Percentiles rank a stretch among this genome's conserved stretches.
Evolutionary conservation across 2,888 invertebrate species (phyloP).

Genomic region (Epistrophe eligans): DNA sequence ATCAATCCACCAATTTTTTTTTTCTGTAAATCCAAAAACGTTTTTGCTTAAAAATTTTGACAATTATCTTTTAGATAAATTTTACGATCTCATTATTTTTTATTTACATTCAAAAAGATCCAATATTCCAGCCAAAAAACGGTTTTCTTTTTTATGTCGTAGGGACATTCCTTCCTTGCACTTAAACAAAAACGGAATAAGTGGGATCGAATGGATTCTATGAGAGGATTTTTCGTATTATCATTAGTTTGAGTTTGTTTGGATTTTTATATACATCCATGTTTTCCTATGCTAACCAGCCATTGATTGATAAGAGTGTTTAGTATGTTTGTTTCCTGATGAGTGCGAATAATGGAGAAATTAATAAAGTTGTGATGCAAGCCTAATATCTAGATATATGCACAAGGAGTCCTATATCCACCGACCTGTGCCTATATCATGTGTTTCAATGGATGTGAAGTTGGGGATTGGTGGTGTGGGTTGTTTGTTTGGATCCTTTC

Average conservation of each 20-base stretch:
- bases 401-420: neutral
- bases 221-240: neutral
- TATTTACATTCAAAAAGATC: too few relatives aligned
- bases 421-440: neutral
- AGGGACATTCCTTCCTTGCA: too few relatives aligned
- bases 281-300: neutral
- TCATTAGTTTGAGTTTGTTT: neutral
- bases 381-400: neutral
- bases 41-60: too few relatives aligned
- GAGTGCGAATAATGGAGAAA: slow-evolving; percentile 10
- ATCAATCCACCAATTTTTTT: too few relatives aligned
- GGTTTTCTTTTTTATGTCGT: too few relatives aligned
- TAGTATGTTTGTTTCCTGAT: neutral
- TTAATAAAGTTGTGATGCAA: slow-evolving; percentile 13
- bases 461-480: neutral
- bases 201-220: too few relatives aligned
- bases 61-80: too few relatives aligned
- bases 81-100: too few relatives aligned
- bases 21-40: too few relatives aligned
- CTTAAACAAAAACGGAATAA: too few relatives aligned
- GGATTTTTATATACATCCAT: neutral
- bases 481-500: slow-evolving; percentile 21
- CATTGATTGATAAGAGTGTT: neutral
- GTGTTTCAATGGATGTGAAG: too few relatives aligned
- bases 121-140: too few relatives aligned